Percentiles rank a stretch among this genome's conserved stretches.
These are phyloP conservation scores for Nephrotoma appendiculata DNA, from an alignment of 2,888 invertebrate species.

Conservation along the genomic window DNA sequence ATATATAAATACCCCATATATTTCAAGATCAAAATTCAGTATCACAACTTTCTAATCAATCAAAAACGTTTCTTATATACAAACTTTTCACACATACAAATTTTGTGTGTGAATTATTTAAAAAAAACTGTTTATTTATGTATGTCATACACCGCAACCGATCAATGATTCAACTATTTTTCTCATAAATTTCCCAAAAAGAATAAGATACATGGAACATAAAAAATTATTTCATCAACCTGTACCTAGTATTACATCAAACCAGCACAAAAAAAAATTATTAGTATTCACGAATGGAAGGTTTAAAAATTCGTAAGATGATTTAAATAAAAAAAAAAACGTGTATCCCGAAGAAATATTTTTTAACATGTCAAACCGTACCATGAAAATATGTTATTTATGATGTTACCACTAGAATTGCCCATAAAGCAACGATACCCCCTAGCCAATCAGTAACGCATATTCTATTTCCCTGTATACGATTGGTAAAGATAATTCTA, in stretches of 20 bases:
- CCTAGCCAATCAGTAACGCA: neutral
- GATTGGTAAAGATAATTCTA: neutral
- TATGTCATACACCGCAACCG: neutral
- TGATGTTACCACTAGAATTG: neutral
- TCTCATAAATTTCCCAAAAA: neutral
- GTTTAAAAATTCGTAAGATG: neutral
- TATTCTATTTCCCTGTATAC: neutral
- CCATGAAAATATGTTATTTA: neutral
- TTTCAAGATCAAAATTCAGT: neutral
- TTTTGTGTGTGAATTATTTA: neutral
- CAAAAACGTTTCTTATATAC: neutral
- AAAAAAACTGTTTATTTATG: neutral
- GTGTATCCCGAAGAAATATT: neutral
- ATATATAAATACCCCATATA: neutral
- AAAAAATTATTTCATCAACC: neutral
- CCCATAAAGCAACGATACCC: neutral
- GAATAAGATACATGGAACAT: neutral
- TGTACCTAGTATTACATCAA: neutral
- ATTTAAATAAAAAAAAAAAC: neutral
- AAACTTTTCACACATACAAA: neutral
- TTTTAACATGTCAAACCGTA: neutral
- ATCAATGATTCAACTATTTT: neutral
- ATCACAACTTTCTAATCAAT: neutral
- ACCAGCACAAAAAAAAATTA: neutral
- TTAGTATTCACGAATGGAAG: neutral